These are phyloP conservation scores for Diadegma fenestrale DNA, from an alignment of 2,888 invertebrate genomes.

Conservation along the genomic window DNA sequence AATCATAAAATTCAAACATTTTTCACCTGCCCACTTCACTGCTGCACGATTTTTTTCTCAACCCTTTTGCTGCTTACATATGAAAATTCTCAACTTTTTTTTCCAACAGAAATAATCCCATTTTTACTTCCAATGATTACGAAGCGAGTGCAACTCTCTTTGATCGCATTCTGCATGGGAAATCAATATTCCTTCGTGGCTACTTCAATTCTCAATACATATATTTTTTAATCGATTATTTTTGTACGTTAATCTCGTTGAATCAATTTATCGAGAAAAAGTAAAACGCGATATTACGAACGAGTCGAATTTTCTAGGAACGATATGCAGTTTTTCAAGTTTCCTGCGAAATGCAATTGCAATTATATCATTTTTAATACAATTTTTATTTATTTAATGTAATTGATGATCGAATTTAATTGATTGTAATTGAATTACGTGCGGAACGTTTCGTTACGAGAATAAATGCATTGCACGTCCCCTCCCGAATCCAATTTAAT, in stretches of 20 bases:
- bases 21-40: conserved; percentile 14
- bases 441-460: neutral
- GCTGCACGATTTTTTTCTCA: conserved; percentile 17
- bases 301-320: too few relatives aligned
- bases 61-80: neutral
- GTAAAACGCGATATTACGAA: neutral
- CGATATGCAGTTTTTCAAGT: too few relatives aligned
- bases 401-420: conserved; percentile 18
- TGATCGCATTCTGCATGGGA: neutral
- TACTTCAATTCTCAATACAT: neutral
- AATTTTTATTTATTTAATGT: neutral
- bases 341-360: too few relatives aligned
- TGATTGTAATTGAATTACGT: neutral
- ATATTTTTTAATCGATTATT: neutral
- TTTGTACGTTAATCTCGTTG: neutral
- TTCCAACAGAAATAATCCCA: neutral
- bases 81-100: neutral
- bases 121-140: neutral
- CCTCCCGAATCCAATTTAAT: neutral
- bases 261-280: neutral
- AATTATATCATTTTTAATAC: too few relatives aligned
- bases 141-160: neutral
- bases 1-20: conserved; percentile 37
- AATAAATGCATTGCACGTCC: neutral
- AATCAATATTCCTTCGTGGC: neutral